phyloP scores from a whole-genome alignment of 2,113 vertebrate genomes.

The Xenus cinereus region DNA sequence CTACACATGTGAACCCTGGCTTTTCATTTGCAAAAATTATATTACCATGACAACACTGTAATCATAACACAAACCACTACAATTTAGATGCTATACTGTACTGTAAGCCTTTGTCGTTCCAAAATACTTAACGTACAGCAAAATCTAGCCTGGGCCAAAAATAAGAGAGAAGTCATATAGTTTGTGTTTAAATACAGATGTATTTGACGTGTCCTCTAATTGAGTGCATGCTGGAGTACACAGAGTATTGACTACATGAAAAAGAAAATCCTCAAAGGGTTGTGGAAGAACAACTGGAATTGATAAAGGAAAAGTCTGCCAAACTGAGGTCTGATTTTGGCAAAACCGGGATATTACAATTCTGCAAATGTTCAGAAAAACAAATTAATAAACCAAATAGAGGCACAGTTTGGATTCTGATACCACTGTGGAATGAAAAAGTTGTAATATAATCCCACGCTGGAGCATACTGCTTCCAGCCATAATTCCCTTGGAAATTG shows the following conservation, averaged over 20 bases:
- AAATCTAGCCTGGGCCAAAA: conserved; percentile 25
- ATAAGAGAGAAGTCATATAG: conserved; percentile 11
- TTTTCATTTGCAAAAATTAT: conserved; percentile 18
- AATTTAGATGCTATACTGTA: neutral
- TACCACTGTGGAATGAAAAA: conserved; percentile 8
- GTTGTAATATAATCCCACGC: conserved; percentile 9
- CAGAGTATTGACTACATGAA: conserved; percentile 8
- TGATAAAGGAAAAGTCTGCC: conserved; percentile 33
- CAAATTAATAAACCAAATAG: conserved; percentile 57
- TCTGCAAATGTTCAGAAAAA: conserved; percentile 59
- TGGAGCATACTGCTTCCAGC: conserved; percentile 26
- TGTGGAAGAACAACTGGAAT: conserved; percentile 41
- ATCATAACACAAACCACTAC: conserved; percentile 39
- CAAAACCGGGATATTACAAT: conserved; percentile 11
- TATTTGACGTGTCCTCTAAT: neutral
- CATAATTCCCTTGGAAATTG: conserved; percentile 1
- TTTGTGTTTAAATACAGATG: conserved; percentile 21
- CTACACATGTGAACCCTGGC: conserved; percentile 34
- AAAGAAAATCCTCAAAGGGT: conserved; percentile 45
- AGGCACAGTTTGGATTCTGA: conserved; percentile 32
- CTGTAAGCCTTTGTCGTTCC: neutral
- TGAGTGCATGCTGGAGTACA: neutral
- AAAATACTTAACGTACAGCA: neutral
- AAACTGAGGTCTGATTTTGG: conserved; percentile 52
- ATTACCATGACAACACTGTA: conserved; percentile 39